phyloP scores from a whole-genome alignment of 2,797 vertebrate species.

The Falco peregrinus region DNA sequence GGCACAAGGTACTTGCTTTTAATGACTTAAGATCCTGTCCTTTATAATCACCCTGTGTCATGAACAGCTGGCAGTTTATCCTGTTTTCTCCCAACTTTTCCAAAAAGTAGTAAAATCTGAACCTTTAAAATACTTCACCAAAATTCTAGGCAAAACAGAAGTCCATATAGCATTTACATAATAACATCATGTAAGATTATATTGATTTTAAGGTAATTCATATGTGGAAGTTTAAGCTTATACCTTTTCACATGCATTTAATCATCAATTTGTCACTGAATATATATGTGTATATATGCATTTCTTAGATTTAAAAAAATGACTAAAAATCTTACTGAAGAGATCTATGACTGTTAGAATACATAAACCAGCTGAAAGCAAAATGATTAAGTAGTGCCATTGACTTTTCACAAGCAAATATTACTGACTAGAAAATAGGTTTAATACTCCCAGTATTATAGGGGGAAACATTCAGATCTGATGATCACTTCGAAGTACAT shows the following conservation, averaged over 20 bases:
- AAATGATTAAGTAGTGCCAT: background rate
- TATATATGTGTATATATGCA: background rate
- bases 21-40: background rate
- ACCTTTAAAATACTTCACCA: background rate
- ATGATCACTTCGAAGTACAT: background rate
- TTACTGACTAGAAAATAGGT: background rate
- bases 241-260: background rate
- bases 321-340: background rate
- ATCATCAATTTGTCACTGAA: background rate
- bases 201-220: background rate
- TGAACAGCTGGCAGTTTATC: background rate
- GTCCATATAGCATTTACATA: background rate
- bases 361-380: background rate
- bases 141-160: background rate
- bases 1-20: background rate
- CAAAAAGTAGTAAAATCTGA: background rate
- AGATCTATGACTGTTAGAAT: background rate
- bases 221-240: background rate
- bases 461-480: background rate
- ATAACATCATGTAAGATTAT: background rate
- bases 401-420: background rate
- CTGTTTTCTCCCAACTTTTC: background rate
- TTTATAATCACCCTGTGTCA: background rate
- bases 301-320: background rate
- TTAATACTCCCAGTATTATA: background rate